Evolutionary conservation across 2,797 vertebrate genomes (phyloP), one percentile per base, ranked within the genome.

Genomic region (Danio albolineatus): DNA sequence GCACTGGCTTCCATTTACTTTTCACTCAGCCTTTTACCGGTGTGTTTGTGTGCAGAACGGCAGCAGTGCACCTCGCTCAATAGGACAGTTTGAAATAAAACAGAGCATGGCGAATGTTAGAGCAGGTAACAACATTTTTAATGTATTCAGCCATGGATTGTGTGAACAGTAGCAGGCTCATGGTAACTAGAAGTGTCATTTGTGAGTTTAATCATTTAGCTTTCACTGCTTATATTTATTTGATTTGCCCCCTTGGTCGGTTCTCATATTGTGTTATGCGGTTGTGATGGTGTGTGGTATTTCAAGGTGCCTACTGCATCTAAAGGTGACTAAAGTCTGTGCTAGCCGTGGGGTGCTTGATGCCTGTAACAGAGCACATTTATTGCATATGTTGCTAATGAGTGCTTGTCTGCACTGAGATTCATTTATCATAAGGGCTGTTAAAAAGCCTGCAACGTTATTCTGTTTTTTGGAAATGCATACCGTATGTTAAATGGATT

Each of bases 161-260:
- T n/a, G 17, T 16, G 44, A 66, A 44, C 60, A 80, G 72, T 28
- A 76, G 39, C 73, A 21, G 60, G 36, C 38, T 51, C 17, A n/a
- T 43, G 19, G 46, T 76, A 67, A 43, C 73, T 62, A 70, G 64
- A 78, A 78, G 38, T 78, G 66, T 61, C 76, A 78, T 44, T 49
- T 4, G 61, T 46, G 51, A 46, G 16, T 77, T 44, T 61, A 61
- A 64, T 17, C 38, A 17, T 64, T 67, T 17, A 59, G 69, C 56
- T 69, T 51, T 39, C 57, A 44, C 36, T 5, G 19, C 75, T 78
- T 80, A 19, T 28, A 67, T 39, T 57, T 75, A 76, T 80, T 85
- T 53, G 38, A 60, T 74, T 59, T 48, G 59, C 57, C 17, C 60
- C 48, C 49, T 67, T 76, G 46, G 44, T 72, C 84, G 60, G 38